phyloP scores from a whole-genome alignment of 2,888 invertebrate species.

The Harpalus rubripes region DNA sequence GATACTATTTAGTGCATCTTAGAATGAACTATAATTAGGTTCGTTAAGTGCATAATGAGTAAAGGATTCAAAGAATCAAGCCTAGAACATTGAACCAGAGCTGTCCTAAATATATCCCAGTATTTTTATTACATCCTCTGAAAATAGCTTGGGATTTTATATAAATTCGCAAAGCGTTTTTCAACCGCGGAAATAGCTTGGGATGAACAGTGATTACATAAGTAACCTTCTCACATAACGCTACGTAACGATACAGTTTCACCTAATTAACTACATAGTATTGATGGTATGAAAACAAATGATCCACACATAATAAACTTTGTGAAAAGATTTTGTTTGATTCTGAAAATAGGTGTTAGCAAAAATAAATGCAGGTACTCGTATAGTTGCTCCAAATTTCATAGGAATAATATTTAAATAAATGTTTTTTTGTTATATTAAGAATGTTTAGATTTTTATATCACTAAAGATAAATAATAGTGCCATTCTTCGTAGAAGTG shows the following conservation, averaged over 20 bases:
- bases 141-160: constrained; percentile 30
- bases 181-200: constrained; percentile 11
- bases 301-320: constrained; percentile 19
- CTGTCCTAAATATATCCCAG: constrained; percentile 23
- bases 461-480: too few species aligned
- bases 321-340: not conserved
- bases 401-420: not conserved
- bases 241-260: constrained; percentile 37
- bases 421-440: too few species aligned
- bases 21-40: constrained; percentile 18
- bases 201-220: constrained; percentile 32
- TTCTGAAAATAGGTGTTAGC: not conserved
- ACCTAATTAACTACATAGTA: constrained; percentile 20
- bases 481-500: too few species aligned
- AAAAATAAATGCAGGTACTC: not conserved
- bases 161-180: constrained; percentile 28
- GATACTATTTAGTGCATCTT: not conserved
- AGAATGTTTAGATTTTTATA: too few species aligned
- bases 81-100: constrained; percentile 40
- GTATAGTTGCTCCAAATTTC: not conserved
- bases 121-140: constrained; percentile 29
- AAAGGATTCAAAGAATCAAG: constrained; percentile 38
- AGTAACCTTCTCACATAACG: constrained; percentile 3
- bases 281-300: constrained; percentile 17
- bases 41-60: constrained; percentile 13